Evolutionary conservation across 2,113 vertebrate species (phyloP), one percentile per base, ranked within the genome.

Genomic region (Varanus salvator): DNA sequence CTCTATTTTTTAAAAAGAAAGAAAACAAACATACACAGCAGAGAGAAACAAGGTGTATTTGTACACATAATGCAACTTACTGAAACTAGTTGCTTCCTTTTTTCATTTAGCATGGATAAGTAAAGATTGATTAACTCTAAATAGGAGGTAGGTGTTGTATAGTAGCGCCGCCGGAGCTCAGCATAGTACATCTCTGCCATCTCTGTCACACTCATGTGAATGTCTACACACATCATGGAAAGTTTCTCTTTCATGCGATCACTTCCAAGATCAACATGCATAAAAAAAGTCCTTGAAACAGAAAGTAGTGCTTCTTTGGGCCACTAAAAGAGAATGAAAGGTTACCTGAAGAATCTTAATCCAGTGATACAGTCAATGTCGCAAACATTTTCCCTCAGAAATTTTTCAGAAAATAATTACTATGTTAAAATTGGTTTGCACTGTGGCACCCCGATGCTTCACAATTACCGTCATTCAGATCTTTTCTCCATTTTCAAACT

Each of bases 91-190:
- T 98, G 96, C 84, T 97, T 94, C 90, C 93, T 97, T 95, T 98
- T 98, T 69, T 97, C 95, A 12, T 84, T 92, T 11, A 98, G 95
- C 98, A 98, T 98, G 64, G 93, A 90, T 77, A 98, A 95, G 90
- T 98, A 98, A 74, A 98, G 97, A 87, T 98, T 98, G 94, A 98
- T 98, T 87, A 98, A 97, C 92, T 98, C 97, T 93, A 98, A 95
- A 95, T 98, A 98, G 87, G 98, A 98, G 71, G 98, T 98, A 48
- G 98, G 98, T 0, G 97, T 98, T 6, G 97, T 98, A 92, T 98
- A 98, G 94, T 98, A 98, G 8, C 97, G 91, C 5, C 98, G 94
- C 29, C 98, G 96, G 74, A 98, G 96, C 91, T 98, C 98, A 0
- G 92, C 91, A 82, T 97, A 98, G 87, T 98, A 98, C 84, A 96